Base-by-base conservation (phyloP, 1,140 invertebrate genomes). In the Orius insidiosus region DNA sequence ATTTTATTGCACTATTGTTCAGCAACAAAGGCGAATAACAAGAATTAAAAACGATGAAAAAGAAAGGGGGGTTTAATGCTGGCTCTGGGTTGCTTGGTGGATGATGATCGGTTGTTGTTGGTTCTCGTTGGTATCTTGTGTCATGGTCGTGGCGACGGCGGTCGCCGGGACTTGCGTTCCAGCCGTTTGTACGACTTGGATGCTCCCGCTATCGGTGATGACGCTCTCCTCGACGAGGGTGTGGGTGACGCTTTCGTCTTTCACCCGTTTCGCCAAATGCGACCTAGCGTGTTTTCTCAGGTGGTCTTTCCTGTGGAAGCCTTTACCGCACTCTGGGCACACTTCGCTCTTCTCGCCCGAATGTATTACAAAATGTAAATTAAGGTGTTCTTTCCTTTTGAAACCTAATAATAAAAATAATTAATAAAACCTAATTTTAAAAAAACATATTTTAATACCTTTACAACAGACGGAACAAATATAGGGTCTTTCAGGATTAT, bases 281-380 rank as follows among this genome's bases (percentile, higher is more conserved):
- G 55, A 56, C 40, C 56, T 50, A 18, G 52, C 49, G 44, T 58
- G 66, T 52, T 69, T 69, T 15, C 76, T 68, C 39, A 84, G 63
- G 60, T 84, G 80, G 61, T 84, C 80, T 56, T 80, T 80, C 36
- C 80, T 69, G 57, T 70, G 73, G 48, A 75, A 70, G 61, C 80
- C 81, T 64, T 87, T 88, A 36, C 82, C 80, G 55, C 85, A 88
- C 55, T 86, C 83, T 19, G 78, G 76, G 60, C 85, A 88, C 5
- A 85, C 70, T 55, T 87, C 84, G 24, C 79, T 65, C 58, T 89
- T 89, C 58, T 87, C 82, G 1, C 81, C 82, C 0, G 80, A 83
- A 60, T 87, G 82, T 54, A 85, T 85, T 35, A 85, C 79, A 60
- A 82, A 83, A 64, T 87, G 82, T 52, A 85, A 60, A 0, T 80